phyloP scores from a whole-genome alignment of 2,797 vertebrate species.

The Champsocephalus esox region DNA sequence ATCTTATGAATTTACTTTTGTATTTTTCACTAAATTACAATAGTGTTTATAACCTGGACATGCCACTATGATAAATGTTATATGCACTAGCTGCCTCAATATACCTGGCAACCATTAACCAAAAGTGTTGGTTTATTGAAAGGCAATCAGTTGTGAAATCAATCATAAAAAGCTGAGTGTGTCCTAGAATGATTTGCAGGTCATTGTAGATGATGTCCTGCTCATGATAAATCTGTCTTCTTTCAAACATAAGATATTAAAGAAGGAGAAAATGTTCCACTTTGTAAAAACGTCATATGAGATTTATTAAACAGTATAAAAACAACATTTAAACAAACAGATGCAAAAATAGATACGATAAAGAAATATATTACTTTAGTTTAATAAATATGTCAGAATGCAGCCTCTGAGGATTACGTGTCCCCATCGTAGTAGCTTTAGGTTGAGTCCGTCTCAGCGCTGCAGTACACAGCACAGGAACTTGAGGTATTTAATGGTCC shows the following conservation, averaged over 20 bases:
- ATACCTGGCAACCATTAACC: not conserved
- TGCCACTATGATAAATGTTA: not conserved
- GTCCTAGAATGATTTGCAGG: not conserved
- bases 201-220: not conserved
- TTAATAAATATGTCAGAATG: conserved; percentile 93
- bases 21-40: not conserved
- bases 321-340: conserved; percentile 78
- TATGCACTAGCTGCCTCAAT: not conserved
- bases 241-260: not conserved
- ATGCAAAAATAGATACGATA: conserved; percentile 85
- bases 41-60: not conserved
- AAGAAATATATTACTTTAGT: conserved; percentile 98
- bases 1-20: not conserved
- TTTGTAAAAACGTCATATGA: conserved; percentile 70
- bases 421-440: conserved; percentile 84
- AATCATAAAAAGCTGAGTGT: not conserved
- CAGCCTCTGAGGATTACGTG: conserved; percentile 82
- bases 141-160: not conserved
- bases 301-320: conserved; percentile 87
- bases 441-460: conserved; percentile 80
- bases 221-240: not conserved
- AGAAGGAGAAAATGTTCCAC: conserved; percentile 6
- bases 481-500: conserved; percentile 95
- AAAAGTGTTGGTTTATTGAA: not conserved
- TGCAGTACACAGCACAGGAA: conserved; percentile 87